Evolutionary conservation across 2,113 vertebrate species (phyloP), one percentile per base, ranked within the genome.

Genomic region (Bubo scandiacus): DNA sequence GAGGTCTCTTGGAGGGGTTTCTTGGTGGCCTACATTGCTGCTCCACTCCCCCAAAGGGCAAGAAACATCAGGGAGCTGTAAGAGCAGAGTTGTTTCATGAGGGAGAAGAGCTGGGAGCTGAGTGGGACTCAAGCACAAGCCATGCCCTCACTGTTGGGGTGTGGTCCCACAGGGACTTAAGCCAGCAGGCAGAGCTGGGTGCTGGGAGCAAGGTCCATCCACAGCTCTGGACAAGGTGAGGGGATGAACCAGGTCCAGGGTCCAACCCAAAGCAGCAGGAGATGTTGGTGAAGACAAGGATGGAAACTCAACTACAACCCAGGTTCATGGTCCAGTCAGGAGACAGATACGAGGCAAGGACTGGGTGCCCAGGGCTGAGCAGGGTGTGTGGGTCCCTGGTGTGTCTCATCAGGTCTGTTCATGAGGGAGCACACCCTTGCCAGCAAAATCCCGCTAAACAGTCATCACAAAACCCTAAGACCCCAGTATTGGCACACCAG

Each of bases 321-420:
- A 36, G n/a, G 12, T 74, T 26, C 52, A 57, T 9, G 45, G 20
- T 68, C 15, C 19, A 66, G 45, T 15, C 38, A 74, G 32, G 51
- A 70, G 43, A 29, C 11, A 77, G 34, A 16, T 16, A 25, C 3
- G 32, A 61, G 61, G 38, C 79, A 43, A 79, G 42, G 42, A 42
- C 32, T 61, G 49, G 12, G 14, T 83, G 26, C 21, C 29, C 22
- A 55, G 26, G 20, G 42, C 54, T 36, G 11, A 22, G 30, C 22
- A 73, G n/a, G n/a, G 21, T 10, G 3, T 62, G 5, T 58, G 47
- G 5, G 27, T 74, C 27, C 27, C n/a, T 17, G 2, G 2, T 71
- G 70, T 11, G 15, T 59, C 29, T 91, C 32, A 7, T 2, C 0
- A 0, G 32, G 19, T 91, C 52, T 5, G 0, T 74, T 85, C 47